A percentile compares a stretch with the other conserved stretches of the same genome.
These are phyloP conservation scores for Spea bombifrons DNA, from an alignment of 2,113 vertebrate genomes.

Conservation along the genomic window DNA sequence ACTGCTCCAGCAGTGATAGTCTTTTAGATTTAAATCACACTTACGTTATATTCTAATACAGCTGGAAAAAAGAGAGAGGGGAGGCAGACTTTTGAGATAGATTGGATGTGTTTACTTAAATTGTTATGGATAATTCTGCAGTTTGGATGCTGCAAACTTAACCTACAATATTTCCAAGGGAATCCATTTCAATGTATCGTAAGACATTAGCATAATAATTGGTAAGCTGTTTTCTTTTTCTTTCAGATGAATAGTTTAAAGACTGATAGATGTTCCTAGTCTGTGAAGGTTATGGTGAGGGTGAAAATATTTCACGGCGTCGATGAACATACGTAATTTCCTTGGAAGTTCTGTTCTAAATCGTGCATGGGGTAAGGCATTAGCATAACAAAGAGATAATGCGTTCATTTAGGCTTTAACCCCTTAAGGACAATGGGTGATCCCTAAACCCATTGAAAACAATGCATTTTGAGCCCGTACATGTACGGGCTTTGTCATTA, in stretches of 20 bases:
- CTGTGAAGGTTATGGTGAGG: slow-evolving; percentile 76
- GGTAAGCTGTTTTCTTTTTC: slow-evolving; percentile 64
- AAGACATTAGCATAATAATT: slow-evolving; percentile 83
- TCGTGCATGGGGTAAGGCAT: slow-evolving; percentile 62
- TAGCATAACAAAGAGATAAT: slow-evolving; percentile 74
- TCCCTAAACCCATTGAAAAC: too few species aligned
- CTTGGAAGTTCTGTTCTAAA: slow-evolving; percentile 75
- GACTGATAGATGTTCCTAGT: slow-evolving; percentile 79
- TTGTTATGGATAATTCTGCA: slow-evolving; percentile 31
- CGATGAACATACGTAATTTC: slow-evolving; percentile 83
- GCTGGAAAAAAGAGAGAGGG: not conserved
- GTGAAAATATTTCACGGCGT: slow-evolving; percentile 82
- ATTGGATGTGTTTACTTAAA: slow-evolving; percentile 35
- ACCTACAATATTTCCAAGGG: slow-evolving; percentile 70
- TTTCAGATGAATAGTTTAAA: slow-evolving; percentile 80
- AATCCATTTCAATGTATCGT: slow-evolving; percentile 74
- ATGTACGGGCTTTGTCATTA: too few species aligned
- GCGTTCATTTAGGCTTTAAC: slow-evolving; percentile 56
- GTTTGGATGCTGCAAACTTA: slow-evolving; percentile 43
- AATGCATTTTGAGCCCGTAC: too few species aligned
- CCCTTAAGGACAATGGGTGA: too few species aligned
- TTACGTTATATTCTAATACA: not conserved
- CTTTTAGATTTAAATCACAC: not conserved
- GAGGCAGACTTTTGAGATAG: slow-evolving; percentile 3
- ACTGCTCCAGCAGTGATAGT: not conserved